Conservation (phyloP, 2,113 vertebrate genomes). For the Alces alces region DNA sequence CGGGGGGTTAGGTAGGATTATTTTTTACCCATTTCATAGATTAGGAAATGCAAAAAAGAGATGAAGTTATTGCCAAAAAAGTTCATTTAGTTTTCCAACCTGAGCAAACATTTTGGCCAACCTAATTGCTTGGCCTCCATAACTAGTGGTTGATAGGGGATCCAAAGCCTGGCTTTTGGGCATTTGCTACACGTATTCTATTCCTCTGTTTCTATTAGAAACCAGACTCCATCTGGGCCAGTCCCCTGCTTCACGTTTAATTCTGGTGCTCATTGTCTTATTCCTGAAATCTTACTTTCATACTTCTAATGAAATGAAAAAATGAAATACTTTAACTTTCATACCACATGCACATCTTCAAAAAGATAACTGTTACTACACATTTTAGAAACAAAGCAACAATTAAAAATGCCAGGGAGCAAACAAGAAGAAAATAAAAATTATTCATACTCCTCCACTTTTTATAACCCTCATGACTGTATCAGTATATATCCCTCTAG, state of each 20-base stretch:
- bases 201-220: rapidly evolving
- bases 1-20: neutral
- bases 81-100: rapidly evolving
- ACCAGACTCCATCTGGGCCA: no score
- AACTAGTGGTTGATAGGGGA: neutral
- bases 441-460: neutral
- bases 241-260: rapidly evolving
- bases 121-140: neutral
- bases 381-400: neutral
- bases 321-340: neutral
- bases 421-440: neutral
- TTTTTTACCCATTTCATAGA: neutral
- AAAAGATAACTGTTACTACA: neutral
- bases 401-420: neutral
- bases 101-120: neutral
- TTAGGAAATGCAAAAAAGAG: neutral
- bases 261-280: neutral
- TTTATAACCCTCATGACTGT: neutral
- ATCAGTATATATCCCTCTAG: neutral
- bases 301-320: neutral
- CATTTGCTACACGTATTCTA: rapidly evolving
- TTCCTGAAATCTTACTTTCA: neutral
- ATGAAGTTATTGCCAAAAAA: neutral
- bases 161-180: neutral
- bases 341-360: neutral